Base-by-base conservation (phyloP, 2,113 vertebrate species). In the Ia io region DNA sequence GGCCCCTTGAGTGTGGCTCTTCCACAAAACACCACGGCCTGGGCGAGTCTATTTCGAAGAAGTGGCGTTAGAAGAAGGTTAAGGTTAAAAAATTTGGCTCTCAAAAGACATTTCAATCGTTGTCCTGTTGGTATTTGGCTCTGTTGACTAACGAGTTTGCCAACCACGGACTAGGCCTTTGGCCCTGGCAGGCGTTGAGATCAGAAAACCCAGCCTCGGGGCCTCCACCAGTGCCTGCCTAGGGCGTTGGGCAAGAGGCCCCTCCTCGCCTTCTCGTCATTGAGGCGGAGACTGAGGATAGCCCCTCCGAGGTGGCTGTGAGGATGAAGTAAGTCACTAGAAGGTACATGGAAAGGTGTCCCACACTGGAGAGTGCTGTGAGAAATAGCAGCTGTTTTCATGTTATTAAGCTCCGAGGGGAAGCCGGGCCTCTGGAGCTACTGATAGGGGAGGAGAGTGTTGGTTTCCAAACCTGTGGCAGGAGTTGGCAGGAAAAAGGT, bases 281-380 rank as follows among this genome's bases (percentile, higher is more conserved):
- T 17, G 3, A 28, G 71, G 86, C 9, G 37, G 76, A 20, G 35
- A 18, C 47, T 5, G 4, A 8, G 56, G 78, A 8, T 5, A 0
- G 9, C 13, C 6, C 30, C 20, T 51, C 4, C 0, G 1, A 37
- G 35, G 61, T 3, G 6, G 59, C 25, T 16, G 5, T 40, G 37
- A 40, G 42, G 69, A 44, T 30, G 8, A 49, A 37, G 35, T 53
- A 20, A 70, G 79, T 74, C 73, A 14, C 44, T 6, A 2, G 28
- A 16, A 71, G 53, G 56, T 32, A 67, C 35, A 35, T 7, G 63
- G 17, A 44, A 85, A 35, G 49, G 18, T 20, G 80, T 79, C 49
- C 25, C 40, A 35, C 70, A 20, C 42, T 44, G 59, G 1, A 14
- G 67, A 6, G 14, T 35, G 51, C 42, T 67, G 37, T 59, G 30